Evolutionary conservation across 2,888 invertebrate species (phyloP).

Genomic region (Nowickia ferox): DNA sequence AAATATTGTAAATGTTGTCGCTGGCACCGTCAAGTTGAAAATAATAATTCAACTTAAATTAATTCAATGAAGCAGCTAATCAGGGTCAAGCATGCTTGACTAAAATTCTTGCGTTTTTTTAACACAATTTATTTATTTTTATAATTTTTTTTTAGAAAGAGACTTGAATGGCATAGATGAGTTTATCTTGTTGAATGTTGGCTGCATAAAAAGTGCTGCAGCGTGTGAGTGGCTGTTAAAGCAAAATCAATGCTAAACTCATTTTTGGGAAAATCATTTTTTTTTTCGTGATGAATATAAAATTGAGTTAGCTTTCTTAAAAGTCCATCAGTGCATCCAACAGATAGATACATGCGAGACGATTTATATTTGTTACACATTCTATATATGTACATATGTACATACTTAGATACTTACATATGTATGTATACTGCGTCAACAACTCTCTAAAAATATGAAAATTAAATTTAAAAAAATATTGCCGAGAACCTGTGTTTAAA

Average conservation of each 20-base stretch:
- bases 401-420: too few species aligned
- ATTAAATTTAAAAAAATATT: not conserved
- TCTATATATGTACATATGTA: too few species aligned
- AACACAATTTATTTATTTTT: slow-evolving; percentile 21
- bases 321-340: not conserved
- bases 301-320: slow-evolving; percentile 7
- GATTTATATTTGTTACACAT: not conserved
- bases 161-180: slow-evolving; percentile 9
- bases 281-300: not conserved
- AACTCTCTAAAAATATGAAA: too few species aligned
- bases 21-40: slow-evolving; percentile 24
- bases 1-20: not conserved
- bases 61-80: slow-evolving; percentile 61
- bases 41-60: slow-evolving; percentile 48
- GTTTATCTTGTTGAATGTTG: slow-evolving; percentile 15
- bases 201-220: slow-evolving; percentile 13
- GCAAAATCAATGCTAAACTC: slow-evolving; percentile 32
- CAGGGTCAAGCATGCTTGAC: slow-evolving; percentile 64
- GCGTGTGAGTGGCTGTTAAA: slow-evolving; percentile 5
- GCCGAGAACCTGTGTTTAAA: not conserved
- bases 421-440: too few species aligned
- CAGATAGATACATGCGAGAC: not conserved
- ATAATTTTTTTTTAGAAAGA: slow-evolving; percentile 3
- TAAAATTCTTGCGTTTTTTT: slow-evolving; percentile 40
- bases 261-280: slow-evolving; percentile 1